Base-by-base conservation (phyloP, 1,140 invertebrate genomes). In the Anastrepha ludens region DNA sequence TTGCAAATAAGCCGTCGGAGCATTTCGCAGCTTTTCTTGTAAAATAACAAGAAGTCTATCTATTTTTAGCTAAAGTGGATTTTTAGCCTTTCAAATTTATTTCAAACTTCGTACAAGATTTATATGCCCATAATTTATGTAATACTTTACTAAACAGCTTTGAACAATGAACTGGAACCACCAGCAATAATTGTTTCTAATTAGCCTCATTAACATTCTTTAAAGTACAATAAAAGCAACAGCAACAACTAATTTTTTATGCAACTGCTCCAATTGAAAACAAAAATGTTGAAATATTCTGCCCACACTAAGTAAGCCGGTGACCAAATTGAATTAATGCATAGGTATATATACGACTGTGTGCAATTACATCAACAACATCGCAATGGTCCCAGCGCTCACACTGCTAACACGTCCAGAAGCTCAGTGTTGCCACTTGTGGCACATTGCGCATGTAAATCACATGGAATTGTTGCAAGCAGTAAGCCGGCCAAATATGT, bases 401-500 rank as follows among this genome's bases (percentile, higher is more conserved):
- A 8, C 50, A 11, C 50, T 55, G 50, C 50, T 55, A 55, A 55
- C 50, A 55, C 50, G 7, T 11, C 20, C 11, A 20, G n/a, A 13
- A 29, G 20, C 29, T 29, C 29, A 39, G 8, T 39, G 29, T 15
- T 15, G 62, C 62, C 65, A 15, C 39, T 29, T 47, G 47, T 29
- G 47, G 74, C 47, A 81, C 47, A 8, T 81, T 20, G 74, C 44
- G 17, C 47, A 78, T 78, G 74, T 78, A 78, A 78, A 78, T 78
- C 47, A 78, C 74, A 78, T 55, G 74, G 47, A 78, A 55, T 50
- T 55, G 74, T 20, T 47, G 74, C 47, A 7, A 78, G 74, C 74
- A 20, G 5, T 78, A 78, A 78, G 47, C 47, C 20, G 74, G 0
- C 55, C 50, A n/a, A 50, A 62, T 17, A 62, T 17, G 15, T 62